Conservation (phyloP, 53 echinoderm and acorn worm species). For the Crossaster papposus region DNA sequence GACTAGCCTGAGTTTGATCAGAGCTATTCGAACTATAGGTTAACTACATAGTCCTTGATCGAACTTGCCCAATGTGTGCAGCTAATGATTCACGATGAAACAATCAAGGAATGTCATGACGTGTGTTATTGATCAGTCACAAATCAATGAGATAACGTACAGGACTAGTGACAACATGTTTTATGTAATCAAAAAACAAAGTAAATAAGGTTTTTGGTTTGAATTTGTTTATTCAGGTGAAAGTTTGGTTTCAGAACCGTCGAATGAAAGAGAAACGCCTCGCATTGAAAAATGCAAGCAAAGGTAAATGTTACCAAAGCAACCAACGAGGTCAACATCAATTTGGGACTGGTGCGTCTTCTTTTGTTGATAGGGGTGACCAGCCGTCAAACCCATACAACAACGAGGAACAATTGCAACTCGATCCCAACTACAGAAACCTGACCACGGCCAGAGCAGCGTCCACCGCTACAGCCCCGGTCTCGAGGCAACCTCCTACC, state of each 20-base stretch:
- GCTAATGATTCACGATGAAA: no score
- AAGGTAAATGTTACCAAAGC: conserved; percentile 39
- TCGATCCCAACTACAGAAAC: conserved; percentile 11
- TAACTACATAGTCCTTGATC: no score
- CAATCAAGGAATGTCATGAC: no score
- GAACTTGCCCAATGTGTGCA: no score
- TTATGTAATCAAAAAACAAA: no score
- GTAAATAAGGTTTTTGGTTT: no score
- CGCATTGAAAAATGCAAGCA: conserved; percentile 59
- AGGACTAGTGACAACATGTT: no score
- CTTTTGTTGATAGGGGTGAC: neutral
- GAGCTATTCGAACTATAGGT: no score
- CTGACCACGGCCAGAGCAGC: neutral
- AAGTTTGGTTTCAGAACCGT: conserved; percentile 94
- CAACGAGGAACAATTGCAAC: neutral
- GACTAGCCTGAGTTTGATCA: no score
- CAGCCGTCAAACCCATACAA: conserved; percentile 14
- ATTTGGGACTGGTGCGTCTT: neutral
- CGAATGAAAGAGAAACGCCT: conserved; percentile 90
- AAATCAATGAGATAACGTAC: no score
- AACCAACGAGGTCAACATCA: neutral
- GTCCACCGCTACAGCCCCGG: neutral
- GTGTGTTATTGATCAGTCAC: no score
- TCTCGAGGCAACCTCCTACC: conserved; percentile 8
- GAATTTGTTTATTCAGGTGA: conserved; percentile 46